Base-by-base conservation (phyloP, 1,140 invertebrate genomes). In the Macrobrachium rosenbergii region DNA sequence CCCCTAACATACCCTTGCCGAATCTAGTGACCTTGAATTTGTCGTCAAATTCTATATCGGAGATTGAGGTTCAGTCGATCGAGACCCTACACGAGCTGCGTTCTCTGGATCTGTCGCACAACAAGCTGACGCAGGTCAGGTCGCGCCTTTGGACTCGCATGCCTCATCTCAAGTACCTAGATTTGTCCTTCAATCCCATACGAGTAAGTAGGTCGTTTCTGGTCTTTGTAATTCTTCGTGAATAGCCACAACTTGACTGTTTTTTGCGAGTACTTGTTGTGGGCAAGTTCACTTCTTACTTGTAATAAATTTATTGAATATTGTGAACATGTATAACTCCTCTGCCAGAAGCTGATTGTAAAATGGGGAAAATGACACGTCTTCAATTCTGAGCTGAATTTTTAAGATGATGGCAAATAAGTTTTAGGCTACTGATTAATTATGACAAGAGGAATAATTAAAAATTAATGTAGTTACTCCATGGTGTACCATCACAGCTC, bases 1-100 rank as follows among this genome's bases (percentile, higher is more conserved):
- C 96, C 85, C 96, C 96, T 62, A 92, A 94, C 90, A 92, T 96
- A 85, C 95, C 95, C 78, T 92, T 96, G 58, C 94, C 93, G 1
- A 95, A 95, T 91, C 92, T 96, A 82, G 94, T 95, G 63, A 93
- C 94, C 81, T 93, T 97, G 72, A 96, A 97, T 92, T 91, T 97
- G 73, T 96, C 96, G 12, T 93, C 94, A 84, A 96, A 96, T 92
- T 93, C 93, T 81, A 94, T 97, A 75, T 78, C 86, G 10, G 87
- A 88, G 52, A 83, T 90, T 16, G 88, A 88, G 76, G 82, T 90
- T 62, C 88, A 87, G 59, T 80, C 87, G 16, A 88, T 90, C 21
- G 89, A 83, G 69, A 90, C 94, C 88, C 91, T 96, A 87, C 91
- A 92, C 19, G 93, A 93, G 83, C 92, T 96, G 43, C 94, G 95